Percentiles rank a stretch among this genome's conserved stretches.
Evolutionary conservation across 2,113 vertebrate genomes (phyloP).

Genomic region (Opisthocomus hoazin): DNA sequence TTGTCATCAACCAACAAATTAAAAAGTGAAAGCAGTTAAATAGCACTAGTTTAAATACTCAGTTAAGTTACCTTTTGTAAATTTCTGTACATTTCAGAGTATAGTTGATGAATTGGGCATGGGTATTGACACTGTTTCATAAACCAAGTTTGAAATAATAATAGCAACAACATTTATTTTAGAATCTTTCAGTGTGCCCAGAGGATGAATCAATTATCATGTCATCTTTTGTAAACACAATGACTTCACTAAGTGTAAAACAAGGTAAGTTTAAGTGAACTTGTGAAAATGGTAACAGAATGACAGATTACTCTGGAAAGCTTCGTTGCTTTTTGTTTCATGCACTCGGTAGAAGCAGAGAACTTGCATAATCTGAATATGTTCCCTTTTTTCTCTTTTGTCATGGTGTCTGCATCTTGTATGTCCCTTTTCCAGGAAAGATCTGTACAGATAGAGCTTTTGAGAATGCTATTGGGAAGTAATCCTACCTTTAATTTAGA

Average conservation of each 20-base stretch:
- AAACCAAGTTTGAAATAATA: neutral
- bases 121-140: neutral
- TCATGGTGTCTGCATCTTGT: neutral
- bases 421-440: neutral
- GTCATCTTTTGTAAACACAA: slow-evolving; percentile 99
- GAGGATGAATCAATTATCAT: slow-evolving; percentile 99
- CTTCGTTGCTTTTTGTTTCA: neutral
- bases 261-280: slow-evolving; percentile 78
- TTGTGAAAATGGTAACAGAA: neutral
- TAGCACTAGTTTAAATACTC: neutral
- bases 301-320: neutral
- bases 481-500: neutral
- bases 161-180: neutral
- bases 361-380: neutral
- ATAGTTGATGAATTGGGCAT: neutral
- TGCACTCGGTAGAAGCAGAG: neutral
- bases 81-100: neutral
- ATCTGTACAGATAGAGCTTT: neutral
- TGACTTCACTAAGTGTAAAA: slow-evolving; percentile 97
- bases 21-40: neutral
- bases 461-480: neutral
- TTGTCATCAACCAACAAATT: neutral
- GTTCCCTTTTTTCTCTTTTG: neutral
- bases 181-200: slow-evolving; percentile 98
- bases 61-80: neutral